Evolutionary conservation across 2,113 vertebrate genomes (phyloP).

Genomic region (Corvus moneduloides): DNA sequence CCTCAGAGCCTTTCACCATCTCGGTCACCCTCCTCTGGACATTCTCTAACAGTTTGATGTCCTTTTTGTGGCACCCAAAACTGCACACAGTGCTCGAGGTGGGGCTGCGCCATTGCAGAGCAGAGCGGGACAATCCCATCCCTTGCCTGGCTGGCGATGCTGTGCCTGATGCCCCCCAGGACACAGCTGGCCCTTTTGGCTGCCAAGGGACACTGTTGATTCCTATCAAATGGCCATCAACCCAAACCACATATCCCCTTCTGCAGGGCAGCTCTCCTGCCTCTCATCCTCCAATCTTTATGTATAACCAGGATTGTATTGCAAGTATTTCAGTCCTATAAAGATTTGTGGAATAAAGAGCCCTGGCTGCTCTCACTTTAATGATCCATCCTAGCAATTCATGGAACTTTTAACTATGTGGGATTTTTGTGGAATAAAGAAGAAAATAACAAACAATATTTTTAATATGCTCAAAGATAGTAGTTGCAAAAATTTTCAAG

Average conservation of each 20-base stretch:
- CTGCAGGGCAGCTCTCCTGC: neutral
- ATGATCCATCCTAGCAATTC: neutral
- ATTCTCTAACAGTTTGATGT: neutral
- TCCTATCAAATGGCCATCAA: neutral
- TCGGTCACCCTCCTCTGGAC: neutral
- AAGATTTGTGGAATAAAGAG: conserved; percentile 31
- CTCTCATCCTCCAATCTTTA: neutral
- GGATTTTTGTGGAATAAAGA: neutral
- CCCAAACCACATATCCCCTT: neutral
- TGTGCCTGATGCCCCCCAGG: neutral
- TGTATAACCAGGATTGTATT: neutral
- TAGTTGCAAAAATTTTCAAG: neutral
- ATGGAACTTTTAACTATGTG: neutral
- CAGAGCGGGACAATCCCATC: neutral
- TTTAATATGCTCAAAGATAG: neutral
- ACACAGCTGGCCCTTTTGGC: neutral
- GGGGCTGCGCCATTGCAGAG: neutral
- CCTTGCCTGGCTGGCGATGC: fast-evolving
- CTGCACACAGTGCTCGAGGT: neutral
- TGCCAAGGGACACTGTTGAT: neutral
- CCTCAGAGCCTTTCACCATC: neutral
- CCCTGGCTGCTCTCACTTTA: neutral
- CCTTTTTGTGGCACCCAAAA: neutral
- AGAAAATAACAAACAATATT: neutral
- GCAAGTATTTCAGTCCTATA: neutral